Base-by-base conservation (phyloP, 2,797 vertebrate genomes). In the Podarcis siculus region DNA sequence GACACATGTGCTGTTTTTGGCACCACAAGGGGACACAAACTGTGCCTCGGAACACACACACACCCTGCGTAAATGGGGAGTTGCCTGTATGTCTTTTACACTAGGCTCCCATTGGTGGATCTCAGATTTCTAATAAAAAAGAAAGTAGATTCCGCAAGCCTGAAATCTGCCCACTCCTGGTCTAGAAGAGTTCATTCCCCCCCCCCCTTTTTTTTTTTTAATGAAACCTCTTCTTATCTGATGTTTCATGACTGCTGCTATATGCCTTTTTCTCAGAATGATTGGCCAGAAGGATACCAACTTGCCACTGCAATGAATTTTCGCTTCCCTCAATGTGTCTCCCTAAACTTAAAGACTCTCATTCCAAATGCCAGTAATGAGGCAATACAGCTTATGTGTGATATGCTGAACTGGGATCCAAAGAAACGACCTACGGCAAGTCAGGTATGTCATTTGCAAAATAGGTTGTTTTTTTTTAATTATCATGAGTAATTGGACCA, bases 361-460 rank as follows among this genome's bases (percentile, higher is more conserved):
- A 99, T 99, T 91, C 98, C 99, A 79, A 99, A 99, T 85, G 99
- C 98, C 93, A 99, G 98, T 94, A 98, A 95, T 4, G 99, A 99
- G 90, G 99, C 98, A 27, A 96, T 99, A 90, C 90, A 96, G 32
- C 96, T 99, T 67, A 99, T 99, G 98, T 98, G 82, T 84, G 98
- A 99, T 93, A 94, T 98, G 95, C 94, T 99, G 83, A 98, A 96
- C 69, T 99, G 99, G 99, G 98, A 99, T 93, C 99, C 99, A 76
- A 99, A 98, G 93, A 99, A 98, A 93, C 97, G 98, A 89, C 99
- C 99, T 25, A 99, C 98, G 1, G 98, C 99, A 90, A 97, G 97
- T 90, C 98, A 99, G 98, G 99, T 99, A 93, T 82, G 92, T 77
- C 76, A 76, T 37, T 3, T 88, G 8, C 6, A 49, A 77, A 78